Conservation (phyloP, 2,797 vertebrate genomes). For the Danio choprae region DNA sequence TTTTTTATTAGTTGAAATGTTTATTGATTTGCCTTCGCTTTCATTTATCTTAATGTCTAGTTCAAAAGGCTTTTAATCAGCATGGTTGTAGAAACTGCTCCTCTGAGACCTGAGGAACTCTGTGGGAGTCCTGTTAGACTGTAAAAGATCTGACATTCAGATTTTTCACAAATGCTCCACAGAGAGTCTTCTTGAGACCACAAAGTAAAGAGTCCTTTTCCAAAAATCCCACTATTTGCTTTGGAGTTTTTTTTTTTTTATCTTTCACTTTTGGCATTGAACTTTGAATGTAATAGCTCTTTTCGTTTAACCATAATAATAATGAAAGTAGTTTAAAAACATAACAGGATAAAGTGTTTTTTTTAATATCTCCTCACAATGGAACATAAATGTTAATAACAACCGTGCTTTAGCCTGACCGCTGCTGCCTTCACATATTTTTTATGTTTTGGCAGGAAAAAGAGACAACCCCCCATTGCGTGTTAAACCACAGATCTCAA, state of each 20-base stretch:
- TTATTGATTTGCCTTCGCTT: constrained; percentile 47
- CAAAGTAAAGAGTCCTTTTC: constrained; percentile 58
- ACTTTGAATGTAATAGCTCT: constrained; percentile 56
- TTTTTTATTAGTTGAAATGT: constrained; percentile 41
- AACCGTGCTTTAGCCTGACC: constrained; percentile 45
- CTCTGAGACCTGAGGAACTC: constrained; percentile 51
- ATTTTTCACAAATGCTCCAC: constrained; percentile 56
- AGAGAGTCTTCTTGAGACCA: constrained; percentile 49
- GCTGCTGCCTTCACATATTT: constrained; percentile 40
- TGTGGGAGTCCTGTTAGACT: constrained; percentile 51
- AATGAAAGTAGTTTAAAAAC: constrained; percentile 58
- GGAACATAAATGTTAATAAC: constrained; percentile 60
- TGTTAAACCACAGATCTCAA: constrained; percentile 5
- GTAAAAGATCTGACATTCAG: constrained; percentile 49
- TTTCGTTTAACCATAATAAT: constrained; percentile 61
- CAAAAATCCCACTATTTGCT: constrained; percentile 61
- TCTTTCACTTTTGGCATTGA: constrained; percentile 52
- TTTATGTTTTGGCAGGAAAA: constrained; percentile 24
- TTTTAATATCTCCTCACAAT: constrained; percentile 40
- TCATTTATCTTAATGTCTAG: constrained; percentile 35
- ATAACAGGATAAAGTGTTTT: constrained; percentile 58
- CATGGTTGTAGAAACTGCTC: constrained; percentile 46
- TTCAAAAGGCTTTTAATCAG: constrained; percentile 46
- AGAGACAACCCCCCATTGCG: background rate
- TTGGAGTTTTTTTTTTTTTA: constrained; percentile 54